Evolutionary conservation across 30 jellyfish, hydroid and myxozoan species (phyloP).

Genomic region (Catostylus mosaicus): DNA sequence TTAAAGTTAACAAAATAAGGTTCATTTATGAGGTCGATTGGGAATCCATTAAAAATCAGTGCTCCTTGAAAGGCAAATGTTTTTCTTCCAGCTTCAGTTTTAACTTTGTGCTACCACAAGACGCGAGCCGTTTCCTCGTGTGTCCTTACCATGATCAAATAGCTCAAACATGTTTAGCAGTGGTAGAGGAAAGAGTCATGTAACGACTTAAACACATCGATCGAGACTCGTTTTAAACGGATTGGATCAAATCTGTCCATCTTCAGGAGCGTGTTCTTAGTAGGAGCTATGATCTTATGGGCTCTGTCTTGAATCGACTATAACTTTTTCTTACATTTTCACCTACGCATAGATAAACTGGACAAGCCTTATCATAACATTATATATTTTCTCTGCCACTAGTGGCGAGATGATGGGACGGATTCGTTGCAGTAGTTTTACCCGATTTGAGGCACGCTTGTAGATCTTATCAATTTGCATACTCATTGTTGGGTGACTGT

Average conservation of each 20-base stretch:
- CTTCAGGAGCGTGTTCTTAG: constrained; percentile 27
- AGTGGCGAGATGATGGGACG: constrained; percentile 41
- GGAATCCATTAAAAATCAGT: too few relatives aligned
- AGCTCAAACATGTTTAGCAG: too few relatives aligned
- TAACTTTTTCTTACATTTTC: constrained; percentile 14
- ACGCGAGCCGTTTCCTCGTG: too few relatives aligned
- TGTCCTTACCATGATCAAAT: too few relatives aligned
- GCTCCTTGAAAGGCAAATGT: too few relatives aligned
- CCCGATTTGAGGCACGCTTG: constrained; percentile 27
- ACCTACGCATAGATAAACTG: constrained; percentile 4
- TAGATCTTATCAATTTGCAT: constrained; percentile 29
- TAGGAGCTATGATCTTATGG: neutral
- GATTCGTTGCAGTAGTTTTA: constrained; percentile 33
- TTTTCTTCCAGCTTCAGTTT: too few relatives aligned
- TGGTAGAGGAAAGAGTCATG: constrained; percentile 16
- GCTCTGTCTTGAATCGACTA: constrained; percentile 22
- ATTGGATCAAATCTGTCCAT: constrained; percentile 22
- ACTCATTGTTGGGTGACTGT: constrained; percentile 30
- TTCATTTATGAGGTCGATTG: too few relatives aligned
- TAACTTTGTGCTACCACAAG: too few relatives aligned
- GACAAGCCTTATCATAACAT: constrained; percentile 38
- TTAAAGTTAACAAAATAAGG: too few relatives aligned
- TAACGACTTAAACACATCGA: constrained; percentile 31
- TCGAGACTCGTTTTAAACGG: constrained; percentile 33
- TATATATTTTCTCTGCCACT: constrained; percentile 31